Base-by-base conservation (phyloP, 1,140 invertebrate species). In the Ptiloglossa arizonensis region DNA sequence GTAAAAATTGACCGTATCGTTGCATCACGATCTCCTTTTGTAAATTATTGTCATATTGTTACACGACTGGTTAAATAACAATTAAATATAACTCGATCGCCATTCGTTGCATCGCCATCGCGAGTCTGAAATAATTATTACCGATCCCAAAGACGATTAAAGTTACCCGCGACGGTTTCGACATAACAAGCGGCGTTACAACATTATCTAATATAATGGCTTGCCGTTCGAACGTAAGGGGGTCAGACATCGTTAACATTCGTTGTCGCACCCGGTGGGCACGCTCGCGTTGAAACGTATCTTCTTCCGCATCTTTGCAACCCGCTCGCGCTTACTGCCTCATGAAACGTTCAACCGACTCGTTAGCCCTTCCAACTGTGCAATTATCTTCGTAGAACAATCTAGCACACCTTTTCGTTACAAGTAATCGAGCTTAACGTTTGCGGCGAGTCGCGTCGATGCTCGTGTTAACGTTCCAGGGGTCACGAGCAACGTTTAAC, bases 311-410 rank as follows among this genome's bases (percentile, higher is more conserved):
- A 74, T 67, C 63, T 46, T 56, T 19, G 38, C 38, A 19, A 38
- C 29, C 29, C 13, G 0, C 5, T 19, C 8, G 24, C 27, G 19
- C 67, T 74, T 57, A 74, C n/a, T 3, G 15, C n/a, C 27, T 15
- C 13, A 24, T 67, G 38, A 54, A 73, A 64, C 46, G n/a, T 73
- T 73, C 41, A 38, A 35, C 29, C 9, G 13, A 4, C 57, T 48
- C 48, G 35, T 74, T 74, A 54, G n/a, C 9, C 48, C 50, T 74
- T 44, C 22, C 24, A 29, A 9, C 22, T 9, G n/a, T 19, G 6
- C 0, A 29, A 64, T 73, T 66, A 74, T 74, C 71, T 66, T 35
- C 41, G 15, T 24, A 5, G 48, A 66, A 64, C 50, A 44, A 56
- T 66, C 50, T 41, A 48, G 52, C 71, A 54, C 38, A 29, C 71